Conservation (phyloP, 2,113 vertebrate species). For the Turnix velox region DNA sequence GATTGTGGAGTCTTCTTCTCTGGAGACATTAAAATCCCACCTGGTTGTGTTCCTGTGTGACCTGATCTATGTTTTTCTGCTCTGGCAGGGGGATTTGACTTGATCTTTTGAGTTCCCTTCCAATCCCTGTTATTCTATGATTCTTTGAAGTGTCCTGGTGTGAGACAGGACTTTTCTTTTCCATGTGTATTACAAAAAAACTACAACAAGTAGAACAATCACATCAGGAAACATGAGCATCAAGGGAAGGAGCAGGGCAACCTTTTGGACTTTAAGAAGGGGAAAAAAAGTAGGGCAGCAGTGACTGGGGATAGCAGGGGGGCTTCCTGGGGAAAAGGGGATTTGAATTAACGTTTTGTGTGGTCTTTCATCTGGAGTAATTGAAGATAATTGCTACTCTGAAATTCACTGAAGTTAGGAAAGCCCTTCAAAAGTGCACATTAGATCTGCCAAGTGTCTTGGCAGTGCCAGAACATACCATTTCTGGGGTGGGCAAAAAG, state of each 20-base stretch:
- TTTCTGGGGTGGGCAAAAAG: neutral
- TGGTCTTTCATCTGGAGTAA: conserved; percentile 23
- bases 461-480: neutral
- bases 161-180: neutral
- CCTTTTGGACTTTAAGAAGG: neutral
- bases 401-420: neutral
- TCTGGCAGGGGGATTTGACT: no score
- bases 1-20: no score
- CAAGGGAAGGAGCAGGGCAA: neutral
- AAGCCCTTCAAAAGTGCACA: neutral
- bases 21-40: no score
- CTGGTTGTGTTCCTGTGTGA: no score
- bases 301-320: neutral
- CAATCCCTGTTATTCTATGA: no score
- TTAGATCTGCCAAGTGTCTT: neutral
- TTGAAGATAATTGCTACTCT: conserved; percentile 8
- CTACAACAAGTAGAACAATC: rapidly evolving
- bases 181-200: neutral
- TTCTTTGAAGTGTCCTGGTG: neutral
- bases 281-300: neutral
- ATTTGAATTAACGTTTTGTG: neutral
- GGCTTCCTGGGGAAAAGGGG: neutral
- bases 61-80: no score
- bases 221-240: neutral
- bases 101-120: no score